These are phyloP conservation scores for Galeruca laticollis DNA, from an alignment of 2,888 invertebrate species.

Conservation along the genomic window DNA sequence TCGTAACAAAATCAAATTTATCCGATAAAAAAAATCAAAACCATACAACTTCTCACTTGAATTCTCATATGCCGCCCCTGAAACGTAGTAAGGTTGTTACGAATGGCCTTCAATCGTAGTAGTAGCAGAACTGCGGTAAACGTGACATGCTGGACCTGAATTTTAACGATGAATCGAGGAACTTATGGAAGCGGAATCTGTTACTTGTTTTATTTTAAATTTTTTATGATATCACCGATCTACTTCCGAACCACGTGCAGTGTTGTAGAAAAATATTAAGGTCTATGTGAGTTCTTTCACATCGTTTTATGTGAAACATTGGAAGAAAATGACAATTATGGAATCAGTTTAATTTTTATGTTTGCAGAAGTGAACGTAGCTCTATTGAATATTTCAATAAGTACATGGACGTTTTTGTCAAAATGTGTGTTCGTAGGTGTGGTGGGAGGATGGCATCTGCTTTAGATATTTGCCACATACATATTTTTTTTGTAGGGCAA, in stretches of 20 bases:
- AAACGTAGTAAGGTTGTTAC: conserved; percentile 39
- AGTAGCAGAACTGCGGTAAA: conserved; percentile 47
- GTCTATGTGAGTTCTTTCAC: background rate
- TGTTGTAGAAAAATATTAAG: conserved; percentile 3
- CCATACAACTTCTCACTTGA: no score
- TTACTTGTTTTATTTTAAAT: conserved; percentile 53
- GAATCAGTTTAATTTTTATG: no score
- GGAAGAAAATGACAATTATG: no score
- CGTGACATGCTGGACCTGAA: conserved; percentile 53
- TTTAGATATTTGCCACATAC: no score
- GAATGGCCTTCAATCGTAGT: conserved; percentile 42
- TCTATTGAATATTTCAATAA: no score
- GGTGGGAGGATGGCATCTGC: no score
- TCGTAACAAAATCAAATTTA: no score
- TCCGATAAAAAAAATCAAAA: no score
- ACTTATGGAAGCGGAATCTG: conserved; percentile 48
- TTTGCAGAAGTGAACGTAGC: no score
- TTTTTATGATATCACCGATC: conserved; percentile 54
- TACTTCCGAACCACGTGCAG: conserved; percentile 19
- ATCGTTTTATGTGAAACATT: background rate
- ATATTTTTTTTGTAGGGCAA: no score
- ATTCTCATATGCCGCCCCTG: conserved; percentile 11
- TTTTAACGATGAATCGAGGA: conserved; percentile 47
- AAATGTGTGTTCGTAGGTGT: no score
- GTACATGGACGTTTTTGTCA: no score